Evolutionary conservation across 2,113 vertebrate species (phyloP).

Genomic region (Xyliphius kryptos): DNA sequence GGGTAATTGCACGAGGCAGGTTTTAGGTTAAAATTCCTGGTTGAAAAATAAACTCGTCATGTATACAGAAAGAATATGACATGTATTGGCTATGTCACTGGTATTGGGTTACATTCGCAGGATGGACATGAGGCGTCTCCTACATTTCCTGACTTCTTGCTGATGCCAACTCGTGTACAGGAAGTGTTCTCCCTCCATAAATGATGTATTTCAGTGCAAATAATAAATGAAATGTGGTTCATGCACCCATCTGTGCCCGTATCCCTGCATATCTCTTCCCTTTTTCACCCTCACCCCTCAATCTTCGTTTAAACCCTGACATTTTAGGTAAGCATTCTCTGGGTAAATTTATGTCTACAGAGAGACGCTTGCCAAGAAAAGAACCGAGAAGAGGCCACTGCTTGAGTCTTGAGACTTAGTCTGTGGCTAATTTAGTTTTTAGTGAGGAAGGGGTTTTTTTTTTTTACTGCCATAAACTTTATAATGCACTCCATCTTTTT

Average conservation of each 20-base stretch:
- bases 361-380: slow-evolving; percentile 57
- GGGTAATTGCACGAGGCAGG: slow-evolving; percentile 68
- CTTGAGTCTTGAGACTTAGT: slow-evolving; percentile 51
- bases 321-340: slow-evolving; percentile 59
- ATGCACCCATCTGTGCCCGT: slow-evolving; percentile 44
- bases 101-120: slow-evolving; percentile 66
- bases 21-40: slow-evolving; percentile 67
- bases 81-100: slow-evolving; percentile 70
- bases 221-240: slow-evolving; percentile 40
- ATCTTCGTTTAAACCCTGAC: slow-evolving; percentile 65
- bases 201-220: slow-evolving; percentile 13
- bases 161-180: slow-evolving; percentile 63
- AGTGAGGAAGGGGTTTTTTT: slow-evolving; percentile 54
- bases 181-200: slow-evolving; percentile 39
- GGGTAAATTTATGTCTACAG: slow-evolving; percentile 58
- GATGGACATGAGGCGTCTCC: slow-evolving; percentile 65
- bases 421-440: slow-evolving; percentile 59
- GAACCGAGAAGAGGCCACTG: slow-evolving; percentile 56
- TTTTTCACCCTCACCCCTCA: slow-evolving; percentile 63
- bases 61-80: slow-evolving; percentile 64
- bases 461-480: slow-evolving; percentile 47
- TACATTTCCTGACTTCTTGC: slow-evolving; percentile 67
- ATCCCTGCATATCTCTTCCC: slow-evolving; percentile 53
- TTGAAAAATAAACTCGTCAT: slow-evolving; percentile 70
- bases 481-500: slow-evolving; percentile 35